A percentile compares a stretch with the other conserved stretches of the same genome.
phyloP scores from a whole-genome alignment of 2,113 vertebrate genomes.

The Phasianus colchicus region DNA sequence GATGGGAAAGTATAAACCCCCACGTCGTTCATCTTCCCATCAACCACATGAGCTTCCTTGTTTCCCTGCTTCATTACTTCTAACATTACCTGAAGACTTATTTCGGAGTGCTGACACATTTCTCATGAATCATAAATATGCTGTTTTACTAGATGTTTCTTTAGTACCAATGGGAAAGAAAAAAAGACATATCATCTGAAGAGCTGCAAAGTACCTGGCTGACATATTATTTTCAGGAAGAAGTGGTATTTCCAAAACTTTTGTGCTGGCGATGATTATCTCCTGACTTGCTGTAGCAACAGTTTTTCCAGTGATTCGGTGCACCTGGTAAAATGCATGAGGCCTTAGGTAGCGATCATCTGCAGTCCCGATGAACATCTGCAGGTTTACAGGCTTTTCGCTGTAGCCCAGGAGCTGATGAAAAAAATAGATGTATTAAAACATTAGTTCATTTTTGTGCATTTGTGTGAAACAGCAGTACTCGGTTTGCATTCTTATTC shows the following conservation, averaged over 20 bases:
- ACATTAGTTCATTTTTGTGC: neutral
- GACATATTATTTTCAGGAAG: conserved; percentile 98
- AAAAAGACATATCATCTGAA: neutral
- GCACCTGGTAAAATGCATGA: conserved; percentile 99
- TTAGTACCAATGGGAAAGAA: rapidly evolving
- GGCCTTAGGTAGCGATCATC: conserved; percentile 97
- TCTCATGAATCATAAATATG: rapidly evolving
- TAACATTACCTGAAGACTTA: neutral
- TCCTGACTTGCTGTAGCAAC: conserved; percentile 98
- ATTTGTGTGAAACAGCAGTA: neutral
- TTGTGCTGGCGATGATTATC: conserved; percentile 92
- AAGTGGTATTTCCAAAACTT: conserved; percentile 97
- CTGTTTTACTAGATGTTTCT: neutral
- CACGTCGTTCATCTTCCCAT: neutral
- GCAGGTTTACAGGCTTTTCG: conserved; percentile 95
- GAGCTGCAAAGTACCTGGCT: conserved; percentile 85
- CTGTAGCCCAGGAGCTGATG: conserved; percentile 93
- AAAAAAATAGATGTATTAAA: neutral
- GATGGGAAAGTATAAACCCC: neutral
- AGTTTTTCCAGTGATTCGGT: conserved; percentile 98
- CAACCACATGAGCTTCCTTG: rapidly evolving
- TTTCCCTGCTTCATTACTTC: neutral
- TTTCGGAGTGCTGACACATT: neutral
- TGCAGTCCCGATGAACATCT: conserved; percentile 99
- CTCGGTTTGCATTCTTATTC: neutral